Evolutionary conservation across 2,888 invertebrate species (phyloP).

Genomic region (Ophion ventricosus): DNA sequence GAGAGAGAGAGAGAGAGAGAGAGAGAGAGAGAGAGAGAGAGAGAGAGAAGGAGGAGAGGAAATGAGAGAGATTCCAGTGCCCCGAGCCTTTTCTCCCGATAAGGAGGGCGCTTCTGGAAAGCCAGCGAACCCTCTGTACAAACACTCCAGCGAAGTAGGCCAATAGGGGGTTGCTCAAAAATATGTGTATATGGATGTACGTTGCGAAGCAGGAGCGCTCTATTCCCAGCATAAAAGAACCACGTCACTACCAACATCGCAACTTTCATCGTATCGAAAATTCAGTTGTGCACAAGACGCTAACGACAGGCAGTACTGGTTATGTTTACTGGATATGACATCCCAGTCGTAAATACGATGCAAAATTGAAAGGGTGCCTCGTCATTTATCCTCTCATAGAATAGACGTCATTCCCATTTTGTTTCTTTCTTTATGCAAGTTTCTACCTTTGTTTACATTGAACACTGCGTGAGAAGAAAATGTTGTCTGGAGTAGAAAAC

Average conservation of each 20-base stretch:
- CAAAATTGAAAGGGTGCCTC: too few relatives aligned
- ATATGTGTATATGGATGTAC: slow-evolving; percentile 14
- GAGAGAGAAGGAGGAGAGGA: not conserved
- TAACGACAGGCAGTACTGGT: too few relatives aligned
- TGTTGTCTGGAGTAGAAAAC: too few relatives aligned
- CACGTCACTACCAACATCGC: slow-evolving; percentile 2
- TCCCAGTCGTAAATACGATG: not conserved
- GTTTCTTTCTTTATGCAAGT: too few relatives aligned
- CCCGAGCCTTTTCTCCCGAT: slow-evolving; percentile 55
- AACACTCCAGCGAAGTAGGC: slow-evolving; percentile 55
- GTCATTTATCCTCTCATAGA: too few relatives aligned
- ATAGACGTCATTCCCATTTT: too few relatives aligned
- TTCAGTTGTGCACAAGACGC: not conserved
- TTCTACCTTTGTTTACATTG: too few relatives aligned
- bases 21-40: slow-evolving; percentile 11
- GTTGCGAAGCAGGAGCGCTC: slow-evolving; percentile 14
- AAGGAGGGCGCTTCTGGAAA: slow-evolving; percentile 55
- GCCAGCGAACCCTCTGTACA: slow-evolving; percentile 57
- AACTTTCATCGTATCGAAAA: not conserved
- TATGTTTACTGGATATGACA: slow-evolving; percentile 7
- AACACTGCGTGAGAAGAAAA: too few relatives aligned
- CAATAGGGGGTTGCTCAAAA: slow-evolving; percentile 40
- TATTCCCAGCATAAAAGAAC: slow-evolving; percentile 17
- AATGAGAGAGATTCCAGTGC: slow-evolving; percentile 25
- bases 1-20: not conserved